These are phyloP conservation scores for Nesogale talazaci DNA, from an alignment of 2,113 vertebrate genomes.

Conservation along the genomic window DNA sequence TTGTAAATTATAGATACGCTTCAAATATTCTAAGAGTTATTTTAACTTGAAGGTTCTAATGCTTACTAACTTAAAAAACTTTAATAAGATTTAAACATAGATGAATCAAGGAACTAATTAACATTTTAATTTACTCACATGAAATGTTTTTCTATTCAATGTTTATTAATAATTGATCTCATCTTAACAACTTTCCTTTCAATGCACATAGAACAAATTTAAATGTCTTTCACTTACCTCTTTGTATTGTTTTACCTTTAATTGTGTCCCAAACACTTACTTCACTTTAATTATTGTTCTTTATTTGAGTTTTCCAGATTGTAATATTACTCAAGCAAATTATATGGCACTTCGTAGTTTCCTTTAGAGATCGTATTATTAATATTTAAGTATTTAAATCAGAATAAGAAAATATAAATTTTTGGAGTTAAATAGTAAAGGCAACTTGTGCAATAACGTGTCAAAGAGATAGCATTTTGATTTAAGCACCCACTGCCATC, in stretches of 20 bases:
- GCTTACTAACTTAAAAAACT: neutral
- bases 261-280: neutral
- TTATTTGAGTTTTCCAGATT: constrained; percentile 23
- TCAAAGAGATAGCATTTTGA: neutral
- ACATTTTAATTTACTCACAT: neutral
- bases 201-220: neutral
- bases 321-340: neutral
- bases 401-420: constrained; percentile 5
- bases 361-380: neutral
- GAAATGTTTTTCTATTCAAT: neutral
- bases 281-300: constrained; percentile 20
- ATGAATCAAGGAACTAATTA: neutral
- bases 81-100: constrained; percentile 13
- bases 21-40: constrained; percentile 6
- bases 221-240: constrained; percentile 27
- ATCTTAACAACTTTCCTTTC: neutral
- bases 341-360: constrained; percentile 49
- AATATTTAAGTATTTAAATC: constrained; percentile 28
- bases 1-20: neutral
- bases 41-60: neutral
- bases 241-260: constrained; percentile 7
- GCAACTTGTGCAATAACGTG: neutral
- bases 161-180: constrained; percentile 27
- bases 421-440: neutral
- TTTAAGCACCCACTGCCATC: too few species aligned